These are phyloP conservation scores for Didymodactylos carnosus DNA, from an alignment of 2,888 invertebrate species.

Conservation along the genomic window DNA sequence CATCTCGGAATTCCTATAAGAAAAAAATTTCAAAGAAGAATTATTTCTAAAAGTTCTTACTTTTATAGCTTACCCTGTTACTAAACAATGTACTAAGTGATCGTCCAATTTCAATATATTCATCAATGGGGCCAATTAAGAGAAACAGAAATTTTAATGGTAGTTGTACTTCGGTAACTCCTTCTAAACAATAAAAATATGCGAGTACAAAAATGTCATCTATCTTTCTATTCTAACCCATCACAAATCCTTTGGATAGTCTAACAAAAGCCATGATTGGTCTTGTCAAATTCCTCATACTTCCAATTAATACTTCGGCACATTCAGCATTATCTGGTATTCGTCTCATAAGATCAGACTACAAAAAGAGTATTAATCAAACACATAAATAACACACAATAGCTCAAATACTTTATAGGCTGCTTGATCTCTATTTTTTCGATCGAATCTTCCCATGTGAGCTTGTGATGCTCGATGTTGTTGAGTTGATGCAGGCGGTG, in stretches of 20 bases:
- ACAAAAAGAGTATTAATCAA: background rate
- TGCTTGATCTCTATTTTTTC: no score
- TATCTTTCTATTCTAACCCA: background rate
- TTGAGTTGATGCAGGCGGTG: background rate
- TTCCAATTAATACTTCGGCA: conserved; percentile 5
- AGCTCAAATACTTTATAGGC: background rate
- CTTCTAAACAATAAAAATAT: conserved; percentile 18
- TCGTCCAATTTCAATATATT: conserved; percentile 78
- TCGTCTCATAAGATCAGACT: background rate
- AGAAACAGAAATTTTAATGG: conserved; percentile 81
- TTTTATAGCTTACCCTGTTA: conserved; percentile 44
- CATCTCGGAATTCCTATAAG: background rate
- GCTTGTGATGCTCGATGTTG: background rate
- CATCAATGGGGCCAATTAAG: conserved; percentile 60
- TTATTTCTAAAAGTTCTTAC: background rate
- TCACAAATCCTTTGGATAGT: conserved; percentile 22
- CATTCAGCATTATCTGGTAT: conserved; percentile 7
- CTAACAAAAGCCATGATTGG: conserved; percentile 17
- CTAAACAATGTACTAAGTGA: conserved; percentile 88
- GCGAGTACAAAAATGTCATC: background rate
- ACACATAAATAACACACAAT: background rate
- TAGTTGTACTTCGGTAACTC: conserved; percentile 44
- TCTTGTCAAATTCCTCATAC: background rate
- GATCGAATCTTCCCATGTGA: no score
- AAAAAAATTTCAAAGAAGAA: background rate